phyloP scores from a whole-genome alignment of 2,113 vertebrate genomes.

The Ctenodactylus gundi region DNA sequence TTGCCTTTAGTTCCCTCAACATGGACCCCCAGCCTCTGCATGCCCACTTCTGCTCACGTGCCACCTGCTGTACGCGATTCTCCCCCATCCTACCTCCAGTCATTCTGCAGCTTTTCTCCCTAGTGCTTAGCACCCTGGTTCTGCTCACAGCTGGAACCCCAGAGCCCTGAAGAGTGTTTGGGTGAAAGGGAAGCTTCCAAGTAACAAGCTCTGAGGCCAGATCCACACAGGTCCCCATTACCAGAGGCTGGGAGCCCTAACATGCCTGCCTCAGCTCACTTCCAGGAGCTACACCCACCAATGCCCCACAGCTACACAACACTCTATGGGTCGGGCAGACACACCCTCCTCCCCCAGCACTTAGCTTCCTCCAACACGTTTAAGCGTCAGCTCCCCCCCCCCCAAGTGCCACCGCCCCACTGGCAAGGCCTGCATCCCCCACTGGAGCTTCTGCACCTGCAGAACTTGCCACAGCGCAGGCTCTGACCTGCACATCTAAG shows the following conservation, averaged over 20 bases:
- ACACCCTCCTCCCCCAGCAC: accelerated
- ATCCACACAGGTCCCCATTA: too few species aligned
- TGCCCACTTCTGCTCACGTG: background rate
- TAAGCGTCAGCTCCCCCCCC: background rate
- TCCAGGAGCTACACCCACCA: too few species aligned
- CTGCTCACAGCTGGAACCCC: background rate
- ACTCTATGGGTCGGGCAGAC: background rate
- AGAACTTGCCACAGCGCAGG: background rate
- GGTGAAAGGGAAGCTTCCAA: background rate
- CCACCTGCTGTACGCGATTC: background rate
- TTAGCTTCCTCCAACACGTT: too few species aligned
- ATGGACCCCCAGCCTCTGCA: background rate
- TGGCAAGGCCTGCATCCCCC: background rate
- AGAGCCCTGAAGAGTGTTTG: background rate
- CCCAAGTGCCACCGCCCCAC: background rate
- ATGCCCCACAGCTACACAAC: background rate
- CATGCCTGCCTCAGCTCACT: background rate
- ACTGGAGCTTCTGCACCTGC: background rate
- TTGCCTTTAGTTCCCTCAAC: background rate
- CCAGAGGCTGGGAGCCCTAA: background rate
- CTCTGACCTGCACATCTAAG: background rate
- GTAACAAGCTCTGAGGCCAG: background rate
- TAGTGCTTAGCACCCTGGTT: background rate
- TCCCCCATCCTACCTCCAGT: background rate
- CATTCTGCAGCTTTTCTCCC: background rate